Percentiles rank a stretch among this genome's conserved stretches.
phyloP scores from a whole-genome alignment of 2,888 invertebrate species.

The Psylliodes chrysocephalus region DNA sequence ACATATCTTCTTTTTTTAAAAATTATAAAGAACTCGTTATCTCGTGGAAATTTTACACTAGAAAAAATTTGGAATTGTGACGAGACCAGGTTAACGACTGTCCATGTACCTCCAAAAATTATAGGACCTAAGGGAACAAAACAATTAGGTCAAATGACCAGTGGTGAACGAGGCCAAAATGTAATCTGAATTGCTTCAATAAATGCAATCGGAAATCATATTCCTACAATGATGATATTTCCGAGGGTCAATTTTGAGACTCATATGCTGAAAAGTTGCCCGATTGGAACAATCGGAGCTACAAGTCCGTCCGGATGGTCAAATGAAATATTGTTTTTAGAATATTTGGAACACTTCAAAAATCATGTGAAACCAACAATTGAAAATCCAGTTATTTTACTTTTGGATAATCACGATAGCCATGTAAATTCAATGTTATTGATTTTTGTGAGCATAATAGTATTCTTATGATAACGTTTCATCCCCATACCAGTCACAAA shows the following conservation, averaged over 20 bases:
- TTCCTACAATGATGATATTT: slow-evolving; percentile 42
- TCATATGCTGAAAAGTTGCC: background rate
- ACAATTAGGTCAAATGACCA: slow-evolving; percentile 48
- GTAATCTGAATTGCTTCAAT: slow-evolving; percentile 46
- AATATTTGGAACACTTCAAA: slow-evolving; percentile 34
- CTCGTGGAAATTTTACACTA: slow-evolving; percentile 22
- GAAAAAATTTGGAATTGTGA: slow-evolving; percentile 44
- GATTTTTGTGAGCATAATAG: background rate
- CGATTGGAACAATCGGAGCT: slow-evolving; percentile 1
- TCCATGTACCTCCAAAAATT: slow-evolving; percentile 28
- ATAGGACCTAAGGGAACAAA: slow-evolving; percentile 50
- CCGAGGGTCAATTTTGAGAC: slow-evolving; percentile 41
- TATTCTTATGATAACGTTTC: background rate
- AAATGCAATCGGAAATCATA: slow-evolving; percentile 44
- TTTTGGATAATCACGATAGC: slow-evolving; percentile 20
- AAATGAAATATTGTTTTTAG: background rate
- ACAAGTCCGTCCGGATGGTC: slow-evolving; percentile 4
- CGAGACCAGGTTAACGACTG: background rate
- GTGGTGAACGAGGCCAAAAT: slow-evolving; percentile 44
- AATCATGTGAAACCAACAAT: slow-evolving; percentile 43
- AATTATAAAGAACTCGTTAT: slow-evolving; percentile 21
- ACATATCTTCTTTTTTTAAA: slow-evolving; percentile 44
- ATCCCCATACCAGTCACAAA: too few species aligned
- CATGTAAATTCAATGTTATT: slow-evolving; percentile 9
- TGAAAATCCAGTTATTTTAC: slow-evolving; percentile 13